Conservation (phyloP, 1,140 invertebrate genomes). For the Lepeophtheirus salmonis region DNA sequence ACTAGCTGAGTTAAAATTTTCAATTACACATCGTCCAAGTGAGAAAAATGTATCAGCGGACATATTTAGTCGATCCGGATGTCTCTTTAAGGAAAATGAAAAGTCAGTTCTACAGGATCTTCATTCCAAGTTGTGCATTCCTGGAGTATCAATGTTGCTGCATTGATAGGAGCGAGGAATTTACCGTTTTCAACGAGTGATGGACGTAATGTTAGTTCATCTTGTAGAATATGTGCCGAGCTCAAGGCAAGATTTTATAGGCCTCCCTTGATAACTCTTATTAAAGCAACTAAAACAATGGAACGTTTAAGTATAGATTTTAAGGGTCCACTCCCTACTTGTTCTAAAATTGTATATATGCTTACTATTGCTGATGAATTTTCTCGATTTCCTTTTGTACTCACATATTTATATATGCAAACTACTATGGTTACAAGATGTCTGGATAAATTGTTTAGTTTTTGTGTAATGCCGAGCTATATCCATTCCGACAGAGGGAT, state of each 20-base stretch:
- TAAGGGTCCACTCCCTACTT: too few relatives aligned
- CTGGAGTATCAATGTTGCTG: background rate
- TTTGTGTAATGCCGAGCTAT: background rate
- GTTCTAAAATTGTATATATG: too few relatives aligned
- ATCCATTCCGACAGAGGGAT: background rate
- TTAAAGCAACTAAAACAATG: background rate
- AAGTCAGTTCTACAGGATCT: background rate
- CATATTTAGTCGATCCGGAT: background rate
- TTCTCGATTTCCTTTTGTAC: background rate
- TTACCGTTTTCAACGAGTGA: background rate
- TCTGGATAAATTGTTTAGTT: background rate
- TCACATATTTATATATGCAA: background rate
- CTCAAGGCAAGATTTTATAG: background rate
- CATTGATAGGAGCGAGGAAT: background rate
- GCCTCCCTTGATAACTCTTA: background rate
- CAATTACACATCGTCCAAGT: background rate
- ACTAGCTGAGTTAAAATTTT: background rate
- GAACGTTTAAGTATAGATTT: too few relatives aligned
- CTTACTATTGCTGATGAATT: too few relatives aligned
- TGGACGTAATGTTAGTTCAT: background rate
- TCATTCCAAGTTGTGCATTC: background rate
- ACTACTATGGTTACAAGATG: background rate
- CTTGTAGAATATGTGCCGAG: background rate
- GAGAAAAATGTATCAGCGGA: background rate
- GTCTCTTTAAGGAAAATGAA: background rate